Evolutionary conservation across 2,888 invertebrate genomes (phyloP).

Genomic region (Drosophila gaucha): DNA sequence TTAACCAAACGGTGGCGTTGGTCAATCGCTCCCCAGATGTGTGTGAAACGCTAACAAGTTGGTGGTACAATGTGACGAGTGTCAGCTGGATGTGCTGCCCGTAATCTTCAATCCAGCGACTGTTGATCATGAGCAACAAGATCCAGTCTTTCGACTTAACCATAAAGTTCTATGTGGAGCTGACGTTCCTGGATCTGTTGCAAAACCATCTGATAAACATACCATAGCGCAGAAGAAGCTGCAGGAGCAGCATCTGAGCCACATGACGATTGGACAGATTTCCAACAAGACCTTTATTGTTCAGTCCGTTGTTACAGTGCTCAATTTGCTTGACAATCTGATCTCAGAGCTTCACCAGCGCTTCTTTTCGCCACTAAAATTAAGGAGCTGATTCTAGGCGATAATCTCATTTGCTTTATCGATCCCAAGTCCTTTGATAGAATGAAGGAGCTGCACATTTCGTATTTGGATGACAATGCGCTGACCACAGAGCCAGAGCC

Average conservation of each 20-base stretch:
- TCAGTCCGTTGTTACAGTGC: constrained; percentile 90
- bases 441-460: constrained; percentile 89
- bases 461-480: constrained; percentile 94
- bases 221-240: constrained; percentile 91
- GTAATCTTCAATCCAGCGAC: constrained; percentile 95
- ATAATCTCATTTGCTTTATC: constrained; percentile 92
- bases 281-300: constrained; percentile 93
- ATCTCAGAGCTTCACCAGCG: constrained; percentile 91
- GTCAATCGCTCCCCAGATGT: constrained; percentile 94
- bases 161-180: constrained; percentile 94
- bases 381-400: constrained; percentile 93
- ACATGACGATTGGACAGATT: constrained; percentile 93
- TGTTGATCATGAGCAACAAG: constrained; percentile 93
- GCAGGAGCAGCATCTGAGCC: constrained; percentile 92
- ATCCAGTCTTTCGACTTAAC: constrained; percentile 95
- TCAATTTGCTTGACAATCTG: constrained; percentile 93
- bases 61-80: constrained; percentile 93
- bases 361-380: constrained; percentile 91
- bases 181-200: constrained; percentile 93
- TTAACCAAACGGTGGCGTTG: constrained; percentile 75
- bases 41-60: constrained; percentile 95
- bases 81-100: constrained; percentile 94
- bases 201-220: constrained; percentile 94
- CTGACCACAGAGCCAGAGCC: constrained; percentile 91
- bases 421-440: constrained; percentile 92